Evolutionary conservation across 2,113 vertebrate genomes (phyloP).

Genomic region (Accipiter cooperii): DNA sequence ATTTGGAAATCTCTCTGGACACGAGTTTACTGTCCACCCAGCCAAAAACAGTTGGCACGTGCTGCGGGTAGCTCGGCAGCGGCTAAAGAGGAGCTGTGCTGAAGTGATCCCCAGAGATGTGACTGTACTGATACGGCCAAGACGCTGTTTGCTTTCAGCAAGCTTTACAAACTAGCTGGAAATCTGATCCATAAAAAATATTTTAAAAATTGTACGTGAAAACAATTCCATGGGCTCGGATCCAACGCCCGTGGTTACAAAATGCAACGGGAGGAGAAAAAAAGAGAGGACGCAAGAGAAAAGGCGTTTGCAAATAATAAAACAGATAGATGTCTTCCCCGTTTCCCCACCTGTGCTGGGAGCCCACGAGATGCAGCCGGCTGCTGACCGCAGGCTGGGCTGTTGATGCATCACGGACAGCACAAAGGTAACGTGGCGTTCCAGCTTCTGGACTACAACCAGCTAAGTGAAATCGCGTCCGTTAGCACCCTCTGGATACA

Average conservation of each 20-base stretch:
- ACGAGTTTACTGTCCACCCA: not conserved
- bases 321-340: fast-evolving
- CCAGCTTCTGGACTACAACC: not conserved
- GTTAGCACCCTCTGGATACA: not conserved
- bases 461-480: not conserved
- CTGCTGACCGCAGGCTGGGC: not conserved
- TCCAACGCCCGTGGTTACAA: not conserved
- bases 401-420: not conserved
- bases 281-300: not conserved
- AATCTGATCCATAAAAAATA: not conserved
- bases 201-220: not conserved
- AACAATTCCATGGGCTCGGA: not conserved
- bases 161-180: not conserved
- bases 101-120: not conserved
- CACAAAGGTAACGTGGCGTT: not conserved
- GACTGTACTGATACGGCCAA: not conserved
- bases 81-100: not conserved
- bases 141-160: not conserved
- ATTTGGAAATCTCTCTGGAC: not conserved
- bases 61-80: not conserved
- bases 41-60: not conserved
- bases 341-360: not conserved
- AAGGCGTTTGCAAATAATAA: not conserved
- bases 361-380: not conserved
- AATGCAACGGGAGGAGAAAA: not conserved